Evolutionary conservation across 2,888 invertebrate genomes (phyloP).

Genomic region (Cecidostiba fungosa): DNA sequence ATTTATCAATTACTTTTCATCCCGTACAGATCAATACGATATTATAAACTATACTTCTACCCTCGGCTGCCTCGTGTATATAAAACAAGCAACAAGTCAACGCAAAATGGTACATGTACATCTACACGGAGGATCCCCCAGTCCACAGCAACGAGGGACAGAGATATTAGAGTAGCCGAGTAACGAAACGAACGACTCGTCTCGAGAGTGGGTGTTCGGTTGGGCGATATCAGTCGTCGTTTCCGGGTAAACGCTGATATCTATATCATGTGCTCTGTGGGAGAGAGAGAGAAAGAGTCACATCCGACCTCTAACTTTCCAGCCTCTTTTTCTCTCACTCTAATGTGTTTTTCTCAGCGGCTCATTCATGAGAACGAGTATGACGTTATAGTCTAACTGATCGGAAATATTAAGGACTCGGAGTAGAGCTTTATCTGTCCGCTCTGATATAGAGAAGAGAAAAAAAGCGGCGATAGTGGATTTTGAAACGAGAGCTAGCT

Average conservation of each 20-base stretch:
- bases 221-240: conserved; percentile 69
- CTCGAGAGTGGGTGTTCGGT: conserved; percentile 67
- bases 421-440: conserved; percentile 24
- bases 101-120: not conserved
- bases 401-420: conserved; percentile 23
- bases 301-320: conserved; percentile 70
- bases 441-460: conserved; percentile 17
- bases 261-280: conserved; percentile 66
- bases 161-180: not conserved
- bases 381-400: not conserved
- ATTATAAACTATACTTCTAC: no score
- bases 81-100: no score
- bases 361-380: conserved; percentile 26
- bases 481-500: conserved; percentile 14
- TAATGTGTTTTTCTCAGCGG: not conserved
- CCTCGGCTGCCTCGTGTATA: no score
- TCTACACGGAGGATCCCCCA: not conserved
- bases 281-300: conserved; percentile 40
- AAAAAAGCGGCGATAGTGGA: conserved; percentile 46
- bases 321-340: conserved; percentile 36
- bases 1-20: not conserved
- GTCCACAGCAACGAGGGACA: not conserved
- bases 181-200: not conserved
- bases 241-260: conserved; percentile 75
- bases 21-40: no score